These are phyloP conservation scores for Aleadryas rufinucha DNA, from an alignment of 2,113 vertebrate species.

Conservation along the genomic window DNA sequence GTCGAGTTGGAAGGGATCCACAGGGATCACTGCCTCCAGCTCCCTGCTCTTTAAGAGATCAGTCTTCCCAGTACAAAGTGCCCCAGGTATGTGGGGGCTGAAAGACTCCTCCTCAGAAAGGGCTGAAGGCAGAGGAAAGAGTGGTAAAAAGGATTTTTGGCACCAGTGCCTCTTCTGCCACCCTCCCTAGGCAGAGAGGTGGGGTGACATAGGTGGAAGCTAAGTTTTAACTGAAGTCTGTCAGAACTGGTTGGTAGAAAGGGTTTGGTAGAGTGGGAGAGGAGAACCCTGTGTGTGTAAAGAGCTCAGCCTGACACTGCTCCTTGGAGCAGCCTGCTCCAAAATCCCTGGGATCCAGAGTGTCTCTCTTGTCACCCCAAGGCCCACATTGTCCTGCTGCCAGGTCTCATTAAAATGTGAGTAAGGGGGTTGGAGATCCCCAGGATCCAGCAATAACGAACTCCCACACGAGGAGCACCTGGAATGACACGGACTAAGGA, in stretches of 20 bases:
- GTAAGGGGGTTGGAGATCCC: not conserved
- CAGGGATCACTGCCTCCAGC: not conserved
- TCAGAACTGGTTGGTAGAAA: not conserved
- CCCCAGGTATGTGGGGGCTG: not conserved
- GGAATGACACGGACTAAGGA: not conserved
- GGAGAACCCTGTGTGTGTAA: not conserved
- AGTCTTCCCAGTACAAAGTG: not conserved
- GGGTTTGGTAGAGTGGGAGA: not conserved
- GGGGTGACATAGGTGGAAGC: not conserved
- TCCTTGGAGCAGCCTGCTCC: not conserved
- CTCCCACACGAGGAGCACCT: rapidly evolving
- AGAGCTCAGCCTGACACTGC: not conserved
- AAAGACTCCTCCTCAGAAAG: not conserved
- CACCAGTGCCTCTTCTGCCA: not conserved
- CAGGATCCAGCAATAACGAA: not conserved
- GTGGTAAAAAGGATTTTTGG: not conserved
- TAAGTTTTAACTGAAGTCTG: not conserved
- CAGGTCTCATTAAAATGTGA: not conserved
- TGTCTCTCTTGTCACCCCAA: rapidly evolving
- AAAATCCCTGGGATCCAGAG: not conserved
- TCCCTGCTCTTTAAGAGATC: not conserved
- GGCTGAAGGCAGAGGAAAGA: not conserved
- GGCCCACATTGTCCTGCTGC: not conserved
- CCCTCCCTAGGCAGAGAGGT: not conserved
- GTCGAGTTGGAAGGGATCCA: not conserved